Evolutionary conservation across 2,113 vertebrate species (phyloP).

Genomic region (Pseudopipra pipra): DNA sequence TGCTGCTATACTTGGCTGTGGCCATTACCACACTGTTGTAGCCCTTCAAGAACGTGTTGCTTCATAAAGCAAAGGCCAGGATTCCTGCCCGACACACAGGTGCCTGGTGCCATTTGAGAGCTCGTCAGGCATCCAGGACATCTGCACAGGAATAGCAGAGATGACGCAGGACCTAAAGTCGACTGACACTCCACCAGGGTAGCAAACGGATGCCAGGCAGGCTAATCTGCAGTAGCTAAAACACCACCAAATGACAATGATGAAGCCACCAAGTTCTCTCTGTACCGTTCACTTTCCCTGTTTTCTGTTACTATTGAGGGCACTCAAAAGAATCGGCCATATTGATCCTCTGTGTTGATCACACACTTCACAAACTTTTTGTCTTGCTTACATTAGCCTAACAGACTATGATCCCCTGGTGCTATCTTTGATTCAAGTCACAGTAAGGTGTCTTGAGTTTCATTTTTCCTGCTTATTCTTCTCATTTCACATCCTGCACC

Average conservation of each 20-base stretch:
- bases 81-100: neutral
- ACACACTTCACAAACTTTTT: neutral
- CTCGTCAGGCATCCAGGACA: neutral
- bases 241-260: neutral
- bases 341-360: neutral
- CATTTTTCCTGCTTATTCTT: neutral
- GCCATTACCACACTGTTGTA: fast-evolving
- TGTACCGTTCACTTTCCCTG: neutral
- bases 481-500: neutral
- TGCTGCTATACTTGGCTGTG: neutral
- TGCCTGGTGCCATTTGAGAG: constrained; percentile 13
- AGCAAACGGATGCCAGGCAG: neutral
- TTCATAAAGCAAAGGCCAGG: neutral
- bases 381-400: neutral
- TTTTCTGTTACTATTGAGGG: neutral
- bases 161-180: constrained; percentile 13
- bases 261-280: neutral
- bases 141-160: constrained; percentile 28
- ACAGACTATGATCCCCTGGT: neutral
- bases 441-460: neutral
- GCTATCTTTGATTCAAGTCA: neutral
- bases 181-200: neutral
- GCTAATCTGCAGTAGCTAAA: neutral
- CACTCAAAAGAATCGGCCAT: neutral
- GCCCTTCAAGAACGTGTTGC: neutral